Conservation (phyloP, 2,113 vertebrate genomes). For the Pionites leucogaster region DNA sequence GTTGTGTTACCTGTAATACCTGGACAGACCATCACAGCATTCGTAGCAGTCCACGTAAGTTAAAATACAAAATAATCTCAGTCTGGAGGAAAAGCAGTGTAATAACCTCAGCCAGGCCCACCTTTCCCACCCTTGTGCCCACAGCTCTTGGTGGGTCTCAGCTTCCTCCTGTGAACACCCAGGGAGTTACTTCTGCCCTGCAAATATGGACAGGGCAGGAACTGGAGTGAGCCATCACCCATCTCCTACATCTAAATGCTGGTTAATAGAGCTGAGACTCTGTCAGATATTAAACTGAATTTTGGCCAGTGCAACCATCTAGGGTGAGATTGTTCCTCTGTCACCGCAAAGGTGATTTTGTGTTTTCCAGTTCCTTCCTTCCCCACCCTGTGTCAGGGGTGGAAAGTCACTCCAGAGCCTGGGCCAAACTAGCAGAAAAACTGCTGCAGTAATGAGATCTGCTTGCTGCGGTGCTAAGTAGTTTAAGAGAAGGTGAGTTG, state of each 20-base stretch:
- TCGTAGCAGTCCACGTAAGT: not conserved
- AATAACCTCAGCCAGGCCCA: not conserved
- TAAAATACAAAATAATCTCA: not conserved
- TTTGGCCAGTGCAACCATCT: not conserved
- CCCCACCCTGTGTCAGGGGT: too few relatives aligned
- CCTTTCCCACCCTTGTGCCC: not conserved
- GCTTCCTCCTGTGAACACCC: not conserved
- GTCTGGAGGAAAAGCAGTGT: not conserved
- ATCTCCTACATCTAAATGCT: not conserved
- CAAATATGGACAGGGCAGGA: not conserved
- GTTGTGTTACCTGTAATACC: too few relatives aligned
- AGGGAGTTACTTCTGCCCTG: not conserved
- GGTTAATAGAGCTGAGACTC: not conserved
- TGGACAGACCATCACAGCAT: not conserved
- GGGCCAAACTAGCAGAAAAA: not conserved
- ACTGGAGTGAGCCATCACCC: not conserved
- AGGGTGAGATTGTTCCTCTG: not conserved
- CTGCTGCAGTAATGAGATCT: not conserved
- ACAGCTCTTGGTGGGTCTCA: not conserved
- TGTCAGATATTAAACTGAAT: not conserved
- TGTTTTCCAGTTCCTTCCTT: not conserved
- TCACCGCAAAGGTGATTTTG: not conserved
- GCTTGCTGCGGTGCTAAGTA: not conserved
- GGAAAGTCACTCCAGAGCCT: not conserved
- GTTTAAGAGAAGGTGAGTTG: not conserved